Evolutionary conservation across 1,140 invertebrate genomes (phyloP).

Genomic region (Leucophenga varia): DNA sequence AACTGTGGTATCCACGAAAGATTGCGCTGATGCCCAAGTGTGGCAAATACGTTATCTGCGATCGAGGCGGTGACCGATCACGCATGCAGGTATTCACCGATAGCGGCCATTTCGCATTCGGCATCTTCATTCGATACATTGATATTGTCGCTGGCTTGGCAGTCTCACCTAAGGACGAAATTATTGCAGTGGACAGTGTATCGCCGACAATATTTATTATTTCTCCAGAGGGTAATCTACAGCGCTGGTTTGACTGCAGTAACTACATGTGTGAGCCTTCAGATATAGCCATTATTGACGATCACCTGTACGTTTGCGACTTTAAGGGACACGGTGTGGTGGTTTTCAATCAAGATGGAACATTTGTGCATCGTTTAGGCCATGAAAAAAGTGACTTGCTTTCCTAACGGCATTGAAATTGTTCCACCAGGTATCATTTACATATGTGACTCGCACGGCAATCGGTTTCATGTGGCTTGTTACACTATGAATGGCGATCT

Average conservation of each 20-base stretch:
- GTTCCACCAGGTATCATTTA: constrained; percentile 93
- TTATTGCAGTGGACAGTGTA: constrained; percentile 96
- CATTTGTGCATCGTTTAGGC: constrained; percentile 88
- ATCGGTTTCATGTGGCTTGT: constrained; percentile 94
- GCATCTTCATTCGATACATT: constrained; percentile 93
- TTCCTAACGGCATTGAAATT: constrained; percentile 97
- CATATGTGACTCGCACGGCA: constrained; percentile 97
- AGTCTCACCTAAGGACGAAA: constrained; percentile 86
- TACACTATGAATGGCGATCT: constrained; percentile 84
- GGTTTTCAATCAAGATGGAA: constrained; percentile 90
- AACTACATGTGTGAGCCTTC: constrained; percentile 96
- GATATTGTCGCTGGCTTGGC: constrained; percentile 95
- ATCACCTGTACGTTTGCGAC: constrained; percentile 96
- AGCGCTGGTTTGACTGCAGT: constrained; percentile 95
- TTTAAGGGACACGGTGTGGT: constrained; percentile 98
- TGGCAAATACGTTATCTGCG: constrained; percentile 93
- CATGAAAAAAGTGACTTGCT: constrained; percentile 94
- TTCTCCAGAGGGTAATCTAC: constrained; percentile 82
- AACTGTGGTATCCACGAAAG: constrained; percentile 95
- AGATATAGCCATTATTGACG: constrained; percentile 85
- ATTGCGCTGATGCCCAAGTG: constrained; percentile 86
- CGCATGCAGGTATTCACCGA: constrained; percentile 95
- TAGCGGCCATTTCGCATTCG: constrained; percentile 78
- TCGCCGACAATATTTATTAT: constrained; percentile 96
- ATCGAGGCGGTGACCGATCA: constrained; percentile 92